phyloP scores from a whole-genome alignment of 2,797 vertebrate genomes.

The Tarsius wallacei region DNA sequence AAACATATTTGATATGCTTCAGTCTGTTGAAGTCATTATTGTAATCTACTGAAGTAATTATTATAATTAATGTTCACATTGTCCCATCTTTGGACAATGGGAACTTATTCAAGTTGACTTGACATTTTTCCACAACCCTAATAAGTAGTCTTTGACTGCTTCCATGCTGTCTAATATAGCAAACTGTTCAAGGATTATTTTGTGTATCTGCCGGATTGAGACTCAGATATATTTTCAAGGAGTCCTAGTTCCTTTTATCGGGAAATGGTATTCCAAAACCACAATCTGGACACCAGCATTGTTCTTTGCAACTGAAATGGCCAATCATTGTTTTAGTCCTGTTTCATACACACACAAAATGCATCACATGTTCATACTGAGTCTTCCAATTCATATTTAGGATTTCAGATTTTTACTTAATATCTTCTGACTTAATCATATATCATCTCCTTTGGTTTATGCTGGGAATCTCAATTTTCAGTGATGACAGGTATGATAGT shows the following conservation, averaged over 20 bases:
- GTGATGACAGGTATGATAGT: background rate
- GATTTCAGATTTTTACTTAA: background rate
- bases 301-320: background rate
- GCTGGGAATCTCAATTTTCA: background rate
- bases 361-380: no score
- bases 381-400: background rate
- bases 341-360: background rate
- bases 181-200: background rate
- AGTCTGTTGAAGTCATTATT: background rate
- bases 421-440: background rate
- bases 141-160: background rate
- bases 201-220: background rate
- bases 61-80: background rate
- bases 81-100: background rate
- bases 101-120: background rate
- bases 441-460: background rate
- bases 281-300: accelerated
- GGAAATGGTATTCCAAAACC: background rate
- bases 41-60: background rate
- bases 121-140: background rate
- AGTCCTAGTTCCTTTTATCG: background rate
- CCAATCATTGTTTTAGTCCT: background rate
- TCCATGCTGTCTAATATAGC: background rate
- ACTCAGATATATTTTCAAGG: background rate
- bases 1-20: background rate